A percentile compares a stretch with the other conserved stretches of the same genome.
Conservation (phyloP, 2,113 vertebrate species). For the Alexandromys fortis region DNA sequence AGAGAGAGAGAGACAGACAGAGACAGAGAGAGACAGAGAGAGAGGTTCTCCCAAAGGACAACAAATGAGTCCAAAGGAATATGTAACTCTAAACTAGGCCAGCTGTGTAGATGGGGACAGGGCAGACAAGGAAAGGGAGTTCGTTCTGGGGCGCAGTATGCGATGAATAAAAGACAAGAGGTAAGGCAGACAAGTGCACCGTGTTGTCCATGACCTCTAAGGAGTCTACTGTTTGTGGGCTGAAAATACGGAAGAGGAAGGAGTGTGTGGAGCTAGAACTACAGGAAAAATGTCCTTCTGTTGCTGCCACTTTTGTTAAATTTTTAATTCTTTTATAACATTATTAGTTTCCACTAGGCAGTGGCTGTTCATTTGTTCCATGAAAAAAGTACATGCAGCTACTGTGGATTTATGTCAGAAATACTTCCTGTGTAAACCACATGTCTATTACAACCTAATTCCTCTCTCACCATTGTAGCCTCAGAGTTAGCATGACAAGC, state of each 20-base stretch:
- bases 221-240: background rate
- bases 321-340: slow-evolving; percentile 58
- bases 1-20: too few relatives aligned
- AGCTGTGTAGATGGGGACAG: too few relatives aligned
- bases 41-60: background rate
- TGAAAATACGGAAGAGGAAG: background rate
- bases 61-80: background rate
- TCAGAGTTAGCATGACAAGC: background rate
- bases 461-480: background rate
- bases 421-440: background rate
- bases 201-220: background rate
- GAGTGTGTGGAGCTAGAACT: slow-evolving; percentile 11
- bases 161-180: background rate
- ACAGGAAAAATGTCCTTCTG: background rate
- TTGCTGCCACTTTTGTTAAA: background rate
- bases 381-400: slow-evolving; percentile 36
- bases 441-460: background rate
- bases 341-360: slow-evolving; percentile 10
- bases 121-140: too few relatives aligned
- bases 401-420: background rate
- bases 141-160: background rate
- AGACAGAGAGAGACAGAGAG: too few relatives aligned
- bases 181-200: background rate
- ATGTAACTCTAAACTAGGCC: too few relatives aligned
- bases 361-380: slow-evolving; percentile 34